A percentile compares a stretch with the other conserved stretches of the same genome.
Evolutionary conservation across 2,888 invertebrate species (phyloP).

Genomic region (Clitarchus hookeri): DNA sequence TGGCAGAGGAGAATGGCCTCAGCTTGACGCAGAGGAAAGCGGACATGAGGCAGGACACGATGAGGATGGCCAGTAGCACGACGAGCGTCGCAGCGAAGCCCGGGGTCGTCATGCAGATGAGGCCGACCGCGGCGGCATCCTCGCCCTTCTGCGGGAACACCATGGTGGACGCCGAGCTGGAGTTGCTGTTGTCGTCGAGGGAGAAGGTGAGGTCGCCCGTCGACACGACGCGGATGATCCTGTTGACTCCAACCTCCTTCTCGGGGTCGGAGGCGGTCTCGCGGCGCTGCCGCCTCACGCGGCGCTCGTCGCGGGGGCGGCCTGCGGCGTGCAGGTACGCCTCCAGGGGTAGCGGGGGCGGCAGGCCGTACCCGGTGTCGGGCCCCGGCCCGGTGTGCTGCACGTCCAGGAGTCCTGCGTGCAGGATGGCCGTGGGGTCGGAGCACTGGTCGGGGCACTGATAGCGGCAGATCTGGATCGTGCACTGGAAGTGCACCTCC

Average conservation of each 20-base stretch:
- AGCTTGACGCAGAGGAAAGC: constrained; percentile 83
- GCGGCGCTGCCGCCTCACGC: constrained; percentile 66
- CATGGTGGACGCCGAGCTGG: constrained; percentile 66
- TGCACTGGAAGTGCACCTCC: constrained; percentile 96
- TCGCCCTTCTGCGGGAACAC: constrained; percentile 69
- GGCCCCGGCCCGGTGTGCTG: constrained; percentile 57
- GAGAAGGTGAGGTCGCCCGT: constrained; percentile 87
- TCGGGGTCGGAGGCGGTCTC: constrained; percentile 65
- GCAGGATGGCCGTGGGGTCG: constrained; percentile 53
- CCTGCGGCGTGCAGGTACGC: constrained; percentile 68
- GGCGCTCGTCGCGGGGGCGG: constrained; percentile 72
- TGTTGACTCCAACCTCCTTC: constrained; percentile 85
- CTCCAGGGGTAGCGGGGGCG: constrained; percentile 67
- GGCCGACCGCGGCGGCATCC: constrained; percentile 57
- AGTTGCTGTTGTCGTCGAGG: constrained; percentile 67
- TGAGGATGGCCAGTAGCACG: constrained; percentile 77
- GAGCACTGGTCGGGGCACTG: constrained; percentile 93
- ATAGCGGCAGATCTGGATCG: constrained; percentile 91
- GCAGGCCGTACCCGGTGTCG: constrained; percentile 72
- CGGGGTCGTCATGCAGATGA: constrained; percentile 94
- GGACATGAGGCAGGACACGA: constrained; percentile 84
- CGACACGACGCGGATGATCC: constrained; percentile 88
- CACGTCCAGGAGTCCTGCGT: constrained; percentile 60
- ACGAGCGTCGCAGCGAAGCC: constrained; percentile 87
- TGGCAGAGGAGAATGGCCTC: constrained; percentile 44